Base-by-base conservation (phyloP, 2,888 invertebrate genomes). In the Caenorhabditis doughertyi region DNA sequence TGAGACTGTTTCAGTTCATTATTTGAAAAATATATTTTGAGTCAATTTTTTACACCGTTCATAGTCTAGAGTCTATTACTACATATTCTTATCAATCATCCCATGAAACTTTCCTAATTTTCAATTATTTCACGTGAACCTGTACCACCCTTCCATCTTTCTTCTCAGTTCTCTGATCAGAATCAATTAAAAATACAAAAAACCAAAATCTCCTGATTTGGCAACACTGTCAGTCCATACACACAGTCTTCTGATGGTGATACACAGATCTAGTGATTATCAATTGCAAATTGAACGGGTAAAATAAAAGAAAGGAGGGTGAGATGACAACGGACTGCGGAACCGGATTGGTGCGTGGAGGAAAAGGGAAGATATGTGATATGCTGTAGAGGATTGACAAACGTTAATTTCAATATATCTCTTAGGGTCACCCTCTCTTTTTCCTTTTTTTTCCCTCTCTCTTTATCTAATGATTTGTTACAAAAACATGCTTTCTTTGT, bases 271-370 rank as follows among this genome's bases (percentile, higher is more conserved):
- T 51, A 21, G 42, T 76, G 77, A 77, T 67, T 49, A 76, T 76
- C 76, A 68, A 32, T 72, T 72, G 51, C 51, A 72, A 72, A 16
- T 62, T 51, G 60, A 60, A 58, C 58, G 71, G 32, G 35, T 60
- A 39, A 60, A 58, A 58, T 21, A 44, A 56, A 64, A 32, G 64
- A 27, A 44, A n/a, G 13, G 7, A 21, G n/a, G 39, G 55, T n/a
- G 53, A 7, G 67, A 51, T 51, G 67, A 67, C 67, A 71, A 56
- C 71, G 71, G 32, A 71, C 71, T 71, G 71, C 65, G 51, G 65
- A 68, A 77, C 68, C 68, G 68, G 77, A 77, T 68, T 68, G 60
- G 13, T 49, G 60, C 77, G 68, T 68, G 77, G 56, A 76, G 56
- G 49, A 62, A 32, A 39, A 39, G 11, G 18, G 32, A 27, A 68